phyloP scores from a whole-genome alignment of 1,140 invertebrate genomes.

The Drosophila ercepeae region DNA sequence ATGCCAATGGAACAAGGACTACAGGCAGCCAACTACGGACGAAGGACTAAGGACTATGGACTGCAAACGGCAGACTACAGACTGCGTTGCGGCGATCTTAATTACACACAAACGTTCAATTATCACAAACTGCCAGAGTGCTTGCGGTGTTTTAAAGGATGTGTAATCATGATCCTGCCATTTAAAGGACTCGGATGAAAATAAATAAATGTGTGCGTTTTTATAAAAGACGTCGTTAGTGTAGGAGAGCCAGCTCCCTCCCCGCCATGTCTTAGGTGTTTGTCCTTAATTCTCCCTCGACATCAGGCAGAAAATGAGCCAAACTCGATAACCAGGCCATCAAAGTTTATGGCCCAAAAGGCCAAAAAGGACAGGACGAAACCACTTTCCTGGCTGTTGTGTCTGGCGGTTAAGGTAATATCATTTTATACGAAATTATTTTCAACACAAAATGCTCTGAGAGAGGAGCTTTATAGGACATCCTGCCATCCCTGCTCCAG shows the following conservation, averaged over 20 bases:
- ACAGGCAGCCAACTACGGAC: no score
- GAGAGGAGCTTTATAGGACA: slow-evolving; percentile 21
- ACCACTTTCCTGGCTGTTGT: slow-evolving; percentile 38
- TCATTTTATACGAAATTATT: slow-evolving; percentile 67
- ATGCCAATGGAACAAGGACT: not conserved
- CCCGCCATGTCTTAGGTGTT: slow-evolving; percentile 29
- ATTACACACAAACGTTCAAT: not conserved
- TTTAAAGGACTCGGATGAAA: not conserved
- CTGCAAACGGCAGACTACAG: not conserved
- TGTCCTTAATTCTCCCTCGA: slow-evolving; percentile 19
- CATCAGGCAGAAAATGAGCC: slow-evolving; percentile 51
- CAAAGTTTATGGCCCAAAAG: slow-evolving; percentile 60
- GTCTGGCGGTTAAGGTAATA: slow-evolving; percentile 62
- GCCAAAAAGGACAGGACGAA: slow-evolving; percentile 1
- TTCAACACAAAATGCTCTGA: slow-evolving; percentile 52
- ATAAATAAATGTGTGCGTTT: slow-evolving; percentile 17
- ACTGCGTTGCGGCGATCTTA: not conserved
- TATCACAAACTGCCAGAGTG: not conserved
- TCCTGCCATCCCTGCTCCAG: no score
- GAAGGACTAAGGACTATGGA: not conserved
- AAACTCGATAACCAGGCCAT: slow-evolving; percentile 74
- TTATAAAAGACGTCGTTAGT: not conserved
- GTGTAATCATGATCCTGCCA: not conserved
- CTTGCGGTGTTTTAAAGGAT: not conserved
- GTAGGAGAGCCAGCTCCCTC: no score